A percentile compares a stretch with the other conserved stretches of the same genome.
These are phyloP conservation scores for Atta cephalotes DNA, from an alignment of 1,140 invertebrate genomes.

Conservation along the genomic window DNA sequence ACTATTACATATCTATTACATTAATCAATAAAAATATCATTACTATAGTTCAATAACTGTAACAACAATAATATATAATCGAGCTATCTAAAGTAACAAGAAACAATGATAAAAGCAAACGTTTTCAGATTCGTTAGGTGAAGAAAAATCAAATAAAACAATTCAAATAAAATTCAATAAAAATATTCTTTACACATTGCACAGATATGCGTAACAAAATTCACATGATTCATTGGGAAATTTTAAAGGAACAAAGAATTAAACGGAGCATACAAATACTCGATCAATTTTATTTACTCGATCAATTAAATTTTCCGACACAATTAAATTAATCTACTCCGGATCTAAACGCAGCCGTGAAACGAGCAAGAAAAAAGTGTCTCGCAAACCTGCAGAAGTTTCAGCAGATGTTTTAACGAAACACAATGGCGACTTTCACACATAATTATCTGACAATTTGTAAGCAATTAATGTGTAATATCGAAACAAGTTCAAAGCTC, in stretches of 20 bases:
- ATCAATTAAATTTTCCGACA: constrained; percentile 36
- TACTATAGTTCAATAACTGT: not conserved
- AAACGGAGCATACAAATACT: constrained; percentile 15
- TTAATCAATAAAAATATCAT: not conserved
- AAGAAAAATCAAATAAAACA: not conserved
- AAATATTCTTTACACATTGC: constrained; percentile 1
- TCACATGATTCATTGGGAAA: not conserved
- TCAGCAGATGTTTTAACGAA: not conserved
- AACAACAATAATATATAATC: not conserved
- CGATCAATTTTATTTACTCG: constrained; percentile 30
- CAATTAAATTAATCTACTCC: constrained; percentile 18
- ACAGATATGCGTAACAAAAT: not conserved
- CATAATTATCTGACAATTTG: constrained; percentile 36
- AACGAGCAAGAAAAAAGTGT: not conserved
- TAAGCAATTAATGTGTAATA: constrained; percentile 37
- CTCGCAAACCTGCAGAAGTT: not conserved
- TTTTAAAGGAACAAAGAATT: not conserved
- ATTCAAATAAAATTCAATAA: too few relatives aligned
- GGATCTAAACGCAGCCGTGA: not conserved
- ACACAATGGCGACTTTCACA: constrained; percentile 8
- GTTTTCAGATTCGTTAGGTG: not conserved
- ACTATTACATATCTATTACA: too few relatives aligned
- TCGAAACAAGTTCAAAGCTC: constrained; percentile 27
- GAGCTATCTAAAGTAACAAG: not conserved
- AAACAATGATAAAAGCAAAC: constrained; percentile 4